These are phyloP conservation scores for Choreutis nemorana DNA, from an alignment of 2,888 invertebrate genomes.

Conservation along the genomic window DNA sequence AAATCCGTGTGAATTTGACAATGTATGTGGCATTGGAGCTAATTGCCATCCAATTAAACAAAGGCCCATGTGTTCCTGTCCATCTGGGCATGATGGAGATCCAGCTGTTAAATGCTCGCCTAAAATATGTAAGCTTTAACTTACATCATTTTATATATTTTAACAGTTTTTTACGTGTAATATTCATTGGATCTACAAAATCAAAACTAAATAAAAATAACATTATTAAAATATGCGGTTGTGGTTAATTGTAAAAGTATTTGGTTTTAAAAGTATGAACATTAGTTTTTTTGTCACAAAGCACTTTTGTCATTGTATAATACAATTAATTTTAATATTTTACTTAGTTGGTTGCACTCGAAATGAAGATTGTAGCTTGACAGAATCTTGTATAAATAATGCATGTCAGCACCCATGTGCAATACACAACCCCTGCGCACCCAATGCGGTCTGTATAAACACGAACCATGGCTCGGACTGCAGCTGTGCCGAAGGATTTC, in stretches of 20 bases:
- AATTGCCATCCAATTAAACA: constrained; percentile 84
- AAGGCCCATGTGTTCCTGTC: constrained; percentile 83
- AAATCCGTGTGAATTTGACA: constrained; percentile 84
- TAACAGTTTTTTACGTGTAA: neutral
- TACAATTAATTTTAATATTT: constrained; percentile 32
- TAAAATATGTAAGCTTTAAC: constrained; percentile 75
- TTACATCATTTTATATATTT: constrained; percentile 17
- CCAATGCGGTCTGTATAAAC: constrained; percentile 86
- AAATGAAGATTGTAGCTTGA: constrained; percentile 85
- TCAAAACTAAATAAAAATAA: neutral
- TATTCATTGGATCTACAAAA: neutral
- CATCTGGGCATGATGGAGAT: constrained; percentile 82
- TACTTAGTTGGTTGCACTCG: constrained; percentile 83
- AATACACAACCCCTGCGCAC: constrained; percentile 83
- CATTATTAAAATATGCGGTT: neutral
- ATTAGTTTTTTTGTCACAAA: constrained; percentile 4
- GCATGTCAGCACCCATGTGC: constrained; percentile 89
- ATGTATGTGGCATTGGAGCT: constrained; percentile 77
- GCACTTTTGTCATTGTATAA: constrained; percentile 14
- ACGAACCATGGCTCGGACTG: constrained; percentile 88
- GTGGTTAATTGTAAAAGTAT: neutral
- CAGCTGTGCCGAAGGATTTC: constrained; percentile 84
- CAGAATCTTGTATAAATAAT: constrained; percentile 86
- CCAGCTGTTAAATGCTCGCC: constrained; percentile 82
- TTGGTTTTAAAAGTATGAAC: too few species aligned